These are phyloP conservation scores for Leucoraja ocellata DNA, from an alignment of 2,797 vertebrate genomes.

Conservation along the genomic window DNA sequence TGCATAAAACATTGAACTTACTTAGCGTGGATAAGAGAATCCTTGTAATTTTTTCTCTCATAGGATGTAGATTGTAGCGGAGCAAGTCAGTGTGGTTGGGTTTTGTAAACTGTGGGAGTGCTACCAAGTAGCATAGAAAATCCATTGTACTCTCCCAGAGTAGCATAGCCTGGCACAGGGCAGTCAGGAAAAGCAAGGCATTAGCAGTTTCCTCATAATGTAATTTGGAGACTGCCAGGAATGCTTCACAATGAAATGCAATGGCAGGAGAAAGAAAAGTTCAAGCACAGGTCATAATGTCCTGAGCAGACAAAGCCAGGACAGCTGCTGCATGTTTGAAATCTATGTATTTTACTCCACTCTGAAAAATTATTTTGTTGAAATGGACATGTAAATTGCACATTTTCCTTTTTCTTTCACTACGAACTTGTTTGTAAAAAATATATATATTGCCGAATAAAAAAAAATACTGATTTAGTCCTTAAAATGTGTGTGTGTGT, in stretches of 20 bases:
- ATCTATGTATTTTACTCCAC: slow-evolving; percentile 46
- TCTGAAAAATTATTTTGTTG: slow-evolving; percentile 32
- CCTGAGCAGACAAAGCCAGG: slow-evolving; percentile 40
- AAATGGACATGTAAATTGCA: not conserved
- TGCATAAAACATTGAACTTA: slow-evolving; percentile 30
- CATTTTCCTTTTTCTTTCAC: slow-evolving; percentile 33
- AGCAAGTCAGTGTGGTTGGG: slow-evolving; percentile 59
- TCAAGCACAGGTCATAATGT: slow-evolving; percentile 40
- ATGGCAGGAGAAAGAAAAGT: slow-evolving; percentile 39
- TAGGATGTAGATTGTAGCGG: slow-evolving; percentile 60
- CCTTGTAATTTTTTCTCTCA: slow-evolving; percentile 51
- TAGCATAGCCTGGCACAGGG: slow-evolving; percentile 40
- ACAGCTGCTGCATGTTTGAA: slow-evolving; percentile 50
- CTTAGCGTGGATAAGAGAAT: slow-evolving; percentile 6
- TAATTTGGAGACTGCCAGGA: slow-evolving; percentile 44
- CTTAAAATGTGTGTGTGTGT: not conserved
- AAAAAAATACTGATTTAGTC: not conserved
- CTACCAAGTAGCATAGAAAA: slow-evolving; percentile 51
- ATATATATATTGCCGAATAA: not conserved
- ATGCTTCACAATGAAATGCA: slow-evolving; percentile 44
- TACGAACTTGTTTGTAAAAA: slow-evolving; percentile 27
- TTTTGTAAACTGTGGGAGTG: slow-evolving; percentile 57
- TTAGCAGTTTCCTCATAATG: slow-evolving; percentile 44
- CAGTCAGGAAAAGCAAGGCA: slow-evolving; percentile 42
- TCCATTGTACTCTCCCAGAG: slow-evolving; percentile 47